Evolutionary conservation across 2,113 vertebrate genomes (phyloP), one percentile per base, ranked within the genome.

Genomic region (Zonotrichia leucophrys): DNA sequence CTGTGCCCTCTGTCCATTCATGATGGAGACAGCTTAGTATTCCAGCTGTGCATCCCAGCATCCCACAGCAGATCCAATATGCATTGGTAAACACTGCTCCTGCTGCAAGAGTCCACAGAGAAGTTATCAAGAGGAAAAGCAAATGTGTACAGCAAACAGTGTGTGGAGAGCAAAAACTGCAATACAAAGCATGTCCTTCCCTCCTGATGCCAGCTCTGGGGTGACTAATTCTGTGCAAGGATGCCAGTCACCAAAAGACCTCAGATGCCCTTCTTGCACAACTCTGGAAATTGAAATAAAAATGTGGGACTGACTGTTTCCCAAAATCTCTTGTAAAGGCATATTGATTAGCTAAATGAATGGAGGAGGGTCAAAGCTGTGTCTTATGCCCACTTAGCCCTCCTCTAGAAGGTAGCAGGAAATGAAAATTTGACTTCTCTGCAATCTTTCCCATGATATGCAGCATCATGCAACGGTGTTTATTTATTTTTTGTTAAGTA

Each of bases 101-200:
- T 87, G 82, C 58, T 90, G 89, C 83, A 49, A 39, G 53, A 87
- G 86, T 23, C 94, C 83, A 80, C 89, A 73, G 60, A 95, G 89
- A 78, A 95, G 90, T 92, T 73, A 92, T 39, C 92, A 62, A 75
- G 62, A 91, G 82, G 87, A 75, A 90, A 93, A 94, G 87, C 62
- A 95, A 96, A 94, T 44, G 92, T 30, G 24, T 47, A 92, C 64
- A 87, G 90, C 82, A 93, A 96, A 94, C 92, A 95, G 77, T 12
- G 56, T 9, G 39, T n/a, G 53, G 47, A 87, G 85, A 93, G 60
- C 90, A 95, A 78, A 78, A 95, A 33, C 39, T n/a, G 85, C 87
- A 89, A 96, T 64, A 83, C 92, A 93, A 92, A 96, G 78, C 78
- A 46, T 39, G 95, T 76, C 95, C 96, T 94, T 87, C 70, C 58